These are phyloP conservation scores for Myiozetetes cayanensis DNA, from an alignment of 2,113 vertebrate genomes.

Conservation along the genomic window DNA sequence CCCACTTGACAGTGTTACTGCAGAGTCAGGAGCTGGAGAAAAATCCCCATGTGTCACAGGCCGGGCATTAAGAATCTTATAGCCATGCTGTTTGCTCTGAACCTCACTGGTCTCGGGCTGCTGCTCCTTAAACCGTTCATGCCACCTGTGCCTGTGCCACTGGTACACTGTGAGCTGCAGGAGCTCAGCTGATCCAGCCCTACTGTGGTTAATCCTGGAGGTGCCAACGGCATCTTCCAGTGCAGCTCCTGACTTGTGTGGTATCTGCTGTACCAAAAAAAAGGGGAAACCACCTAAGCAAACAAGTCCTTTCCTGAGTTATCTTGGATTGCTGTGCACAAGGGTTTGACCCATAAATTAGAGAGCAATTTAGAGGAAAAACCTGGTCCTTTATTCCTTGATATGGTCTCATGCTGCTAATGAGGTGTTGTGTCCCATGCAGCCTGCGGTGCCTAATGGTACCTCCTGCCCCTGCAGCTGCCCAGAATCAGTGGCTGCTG, in stretches of 20 bases:
- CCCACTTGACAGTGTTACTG: neutral
- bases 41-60: neutral
- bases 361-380: neutral
- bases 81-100: neutral
- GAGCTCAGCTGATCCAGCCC: neutral
- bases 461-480: neutral
- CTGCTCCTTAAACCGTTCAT: neutral
- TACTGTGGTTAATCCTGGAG: neutral
- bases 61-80: neutral
- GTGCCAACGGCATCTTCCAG: neutral
- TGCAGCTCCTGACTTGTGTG: neutral
- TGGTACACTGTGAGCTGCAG: neutral
- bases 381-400: neutral
- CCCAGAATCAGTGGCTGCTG: neutral
- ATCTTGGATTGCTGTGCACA: neutral
- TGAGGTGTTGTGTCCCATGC: neutral
- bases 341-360: neutral
- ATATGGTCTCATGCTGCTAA: neutral
- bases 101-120: rapidly evolving
- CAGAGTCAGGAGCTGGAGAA: neutral
- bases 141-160: neutral
- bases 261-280: neutral
- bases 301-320: neutral
- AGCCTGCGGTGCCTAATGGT: neutral
- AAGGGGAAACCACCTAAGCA: neutral